A percentile compares a stretch with the other conserved stretches of the same genome.
phyloP scores from a whole-genome alignment of 1,140 invertebrate genomes.

The Panagrolaimus sp. region DNA sequence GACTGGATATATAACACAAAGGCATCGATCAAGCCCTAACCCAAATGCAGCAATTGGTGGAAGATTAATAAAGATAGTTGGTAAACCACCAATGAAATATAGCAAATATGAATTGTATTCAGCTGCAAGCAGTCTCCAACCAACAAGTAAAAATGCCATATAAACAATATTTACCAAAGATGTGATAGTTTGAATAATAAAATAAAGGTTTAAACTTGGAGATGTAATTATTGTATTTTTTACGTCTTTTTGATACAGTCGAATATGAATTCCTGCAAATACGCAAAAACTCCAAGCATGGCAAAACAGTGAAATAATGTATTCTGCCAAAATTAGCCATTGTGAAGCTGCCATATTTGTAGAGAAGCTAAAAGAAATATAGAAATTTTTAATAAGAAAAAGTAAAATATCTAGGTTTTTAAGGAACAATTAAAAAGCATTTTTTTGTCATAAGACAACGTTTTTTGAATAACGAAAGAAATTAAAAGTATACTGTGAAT shows the following conservation, averaged over 20 bases:
- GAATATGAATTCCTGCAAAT: background rate
- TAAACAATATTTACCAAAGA: background rate
- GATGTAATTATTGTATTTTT: background rate
- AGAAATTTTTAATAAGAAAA: no score
- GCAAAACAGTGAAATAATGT: background rate
- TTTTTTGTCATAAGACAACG: no score
- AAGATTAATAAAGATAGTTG: background rate
- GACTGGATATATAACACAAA: background rate
- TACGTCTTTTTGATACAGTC: background rate
- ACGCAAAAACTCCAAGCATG: background rate
- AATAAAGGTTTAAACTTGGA: background rate
- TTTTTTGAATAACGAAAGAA: no score
- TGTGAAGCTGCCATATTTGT: no score
- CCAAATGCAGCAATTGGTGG: background rate
- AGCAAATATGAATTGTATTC: constrained; percentile 3
- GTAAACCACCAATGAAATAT: background rate
- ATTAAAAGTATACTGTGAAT: no score
- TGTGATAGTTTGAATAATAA: background rate
- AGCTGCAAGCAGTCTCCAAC: background rate
- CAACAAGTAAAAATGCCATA: background rate
- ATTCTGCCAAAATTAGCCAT: background rate
- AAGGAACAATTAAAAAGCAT: no score
- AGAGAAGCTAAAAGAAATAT: no score
- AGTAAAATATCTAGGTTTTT: no score
- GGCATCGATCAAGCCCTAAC: background rate